Conservation (phyloP, 1,140 invertebrate species). For the Lineus longissimus region DNA sequence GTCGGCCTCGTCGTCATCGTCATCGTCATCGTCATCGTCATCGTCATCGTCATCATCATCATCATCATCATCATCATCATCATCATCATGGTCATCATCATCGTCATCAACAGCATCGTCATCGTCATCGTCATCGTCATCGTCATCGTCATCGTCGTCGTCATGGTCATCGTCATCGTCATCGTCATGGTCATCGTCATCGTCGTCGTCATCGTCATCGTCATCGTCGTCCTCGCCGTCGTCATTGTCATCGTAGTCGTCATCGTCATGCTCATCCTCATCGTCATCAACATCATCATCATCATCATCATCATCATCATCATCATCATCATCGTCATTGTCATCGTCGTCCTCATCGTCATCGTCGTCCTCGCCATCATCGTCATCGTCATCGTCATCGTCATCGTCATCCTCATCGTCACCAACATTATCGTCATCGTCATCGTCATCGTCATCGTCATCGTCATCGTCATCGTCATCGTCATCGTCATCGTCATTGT, state of each 20-base stretch:
- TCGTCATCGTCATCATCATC: conserved; percentile 16
- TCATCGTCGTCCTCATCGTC: too few relatives aligned
- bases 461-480: background rate
- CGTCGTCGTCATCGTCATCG: conserved; percentile 11
- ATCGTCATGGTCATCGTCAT: conserved; percentile 12
- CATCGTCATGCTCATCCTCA: too few relatives aligned
- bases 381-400: background rate
- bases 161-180: conserved; percentile 15
- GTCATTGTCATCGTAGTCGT: too few relatives aligned
- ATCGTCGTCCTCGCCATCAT: too few relatives aligned
- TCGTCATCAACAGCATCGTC: too few relatives aligned
- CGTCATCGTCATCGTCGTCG: conserved; percentile 2
- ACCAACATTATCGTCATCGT: too few relatives aligned
- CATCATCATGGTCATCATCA: too few relatives aligned
- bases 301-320: conserved; percentile 15
- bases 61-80: conserved; percentile 14
- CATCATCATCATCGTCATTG: conserved; percentile 16
- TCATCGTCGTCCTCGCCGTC: conserved; percentile 13
- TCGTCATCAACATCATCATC: conserved; percentile 9
- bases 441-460: conserved; percentile 10
- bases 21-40: conserved; percentile 10
- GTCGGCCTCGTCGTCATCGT: too few relatives aligned
- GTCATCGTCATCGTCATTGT: background rate
- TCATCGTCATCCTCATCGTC: too few relatives aligned
- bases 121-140: background rate